Evolutionary conservation across 2,888 invertebrate species (phyloP).

Genomic region (Metacarcinus magister): DNA sequence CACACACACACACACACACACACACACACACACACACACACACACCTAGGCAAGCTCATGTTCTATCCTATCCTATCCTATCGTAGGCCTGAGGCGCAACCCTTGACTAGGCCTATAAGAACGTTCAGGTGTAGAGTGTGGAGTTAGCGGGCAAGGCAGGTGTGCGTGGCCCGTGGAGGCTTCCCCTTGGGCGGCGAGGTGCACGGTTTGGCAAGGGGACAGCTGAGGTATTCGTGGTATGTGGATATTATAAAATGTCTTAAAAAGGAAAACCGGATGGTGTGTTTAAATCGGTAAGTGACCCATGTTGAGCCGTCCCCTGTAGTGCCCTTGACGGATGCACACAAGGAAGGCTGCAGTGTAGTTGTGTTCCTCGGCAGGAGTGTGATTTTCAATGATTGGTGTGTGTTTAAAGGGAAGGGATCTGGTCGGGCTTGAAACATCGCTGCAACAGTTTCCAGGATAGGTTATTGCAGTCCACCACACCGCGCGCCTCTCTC

Average conservation of each 20-base stretch:
- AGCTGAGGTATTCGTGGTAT: slow-evolving; percentile 18
- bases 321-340: background rate
- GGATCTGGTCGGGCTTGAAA: background rate
- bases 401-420: background rate
- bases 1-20: background rate
- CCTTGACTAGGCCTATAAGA: background rate
- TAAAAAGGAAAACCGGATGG: slow-evolving; percentile 21
- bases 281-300: background rate
- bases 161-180: background rate
- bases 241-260: slow-evolving; percentile 3
- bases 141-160: background rate
- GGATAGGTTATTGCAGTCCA: background rate
- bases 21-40: background rate
- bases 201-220: background rate
- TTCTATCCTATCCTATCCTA: background rate
- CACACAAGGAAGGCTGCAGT: too few species aligned
- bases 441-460: background rate
- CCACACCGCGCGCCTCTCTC: background rate
- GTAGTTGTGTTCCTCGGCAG: background rate
- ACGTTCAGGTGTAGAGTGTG: background rate
- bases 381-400: background rate
- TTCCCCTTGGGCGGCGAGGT: background rate
- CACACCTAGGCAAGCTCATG: background rate
- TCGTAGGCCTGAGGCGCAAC: background rate
- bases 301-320: background rate